Conservation (phyloP, 2,113 vertebrate genomes). For the Pogonocichla stellata region DNA sequence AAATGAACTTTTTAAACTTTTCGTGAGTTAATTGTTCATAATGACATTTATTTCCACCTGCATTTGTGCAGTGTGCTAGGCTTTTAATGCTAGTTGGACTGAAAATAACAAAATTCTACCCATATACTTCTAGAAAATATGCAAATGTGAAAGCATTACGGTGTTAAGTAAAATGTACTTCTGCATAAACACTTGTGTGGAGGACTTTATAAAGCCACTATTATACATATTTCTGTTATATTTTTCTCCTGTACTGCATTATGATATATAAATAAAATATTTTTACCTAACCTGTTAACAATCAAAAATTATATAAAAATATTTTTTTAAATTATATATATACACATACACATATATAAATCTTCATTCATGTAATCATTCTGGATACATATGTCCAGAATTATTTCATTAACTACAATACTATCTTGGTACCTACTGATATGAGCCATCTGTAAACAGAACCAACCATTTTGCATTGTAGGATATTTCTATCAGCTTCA, state of each 20-base stretch:
- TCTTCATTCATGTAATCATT: background rate
- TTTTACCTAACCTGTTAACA: background rate
- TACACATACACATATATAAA: background rate
- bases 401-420: background rate
- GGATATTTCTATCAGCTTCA: background rate
- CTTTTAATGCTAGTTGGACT: background rate
- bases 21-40: background rate
- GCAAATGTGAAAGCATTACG: background rate
- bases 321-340: too few relatives aligned
- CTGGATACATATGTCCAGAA: background rate
- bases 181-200: background rate
- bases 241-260: background rate
- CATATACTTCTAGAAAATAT: background rate
- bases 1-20: background rate
- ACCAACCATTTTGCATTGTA: background rate
- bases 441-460: background rate
- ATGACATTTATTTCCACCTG: background rate
- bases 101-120: background rate
- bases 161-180: background rate
- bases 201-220: background rate
- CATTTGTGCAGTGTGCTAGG: background rate
- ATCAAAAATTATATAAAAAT: background rate
- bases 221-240: background rate
- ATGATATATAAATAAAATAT: background rate
- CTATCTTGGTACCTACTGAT: background rate